These are phyloP conservation scores for Harlomillsia oculata DNA, from an alignment of 1,140 invertebrate species.

Conservation along the genomic window DNA sequence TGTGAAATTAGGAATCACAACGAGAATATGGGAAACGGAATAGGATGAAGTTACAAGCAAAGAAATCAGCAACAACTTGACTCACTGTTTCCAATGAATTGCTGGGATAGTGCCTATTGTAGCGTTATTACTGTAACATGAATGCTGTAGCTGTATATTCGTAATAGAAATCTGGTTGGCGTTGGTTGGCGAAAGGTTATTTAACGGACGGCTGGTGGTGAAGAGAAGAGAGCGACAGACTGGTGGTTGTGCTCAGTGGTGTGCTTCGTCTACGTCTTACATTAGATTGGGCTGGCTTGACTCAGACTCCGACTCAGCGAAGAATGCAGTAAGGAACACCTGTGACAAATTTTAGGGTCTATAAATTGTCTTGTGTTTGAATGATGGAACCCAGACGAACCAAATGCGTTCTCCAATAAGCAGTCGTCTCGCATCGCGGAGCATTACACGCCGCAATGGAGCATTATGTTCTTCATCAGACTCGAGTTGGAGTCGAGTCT, in stretches of 20 bases:
- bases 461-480: background rate
- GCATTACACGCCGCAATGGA: background rate
- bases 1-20: too few species aligned
- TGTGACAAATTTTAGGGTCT: slow-evolving; percentile 29
- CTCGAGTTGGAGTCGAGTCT: too few species aligned
- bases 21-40: too few species aligned
- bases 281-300: background rate
- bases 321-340: slow-evolving; percentile 24
- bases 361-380: slow-evolving; percentile 23
- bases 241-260: too few species aligned
- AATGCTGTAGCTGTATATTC: too few species aligned
- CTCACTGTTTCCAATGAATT: too few species aligned
- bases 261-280: slow-evolving; percentile 1
- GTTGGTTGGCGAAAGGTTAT: slow-evolving; percentile 9
- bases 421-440: background rate
- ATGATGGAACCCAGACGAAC: slow-evolving; percentile 9
- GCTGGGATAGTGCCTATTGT: too few species aligned
- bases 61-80: too few species aligned
- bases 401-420: slow-evolving; percentile 15
- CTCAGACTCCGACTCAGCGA: background rate
- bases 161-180: slow-evolving; percentile 12
- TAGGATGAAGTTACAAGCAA: too few species aligned
- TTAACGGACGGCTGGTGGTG: slow-evolving; percentile 8
- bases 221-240: background rate
- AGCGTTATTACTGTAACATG: too few species aligned